Percentiles rank a stretch among this genome's conserved stretches.
Conservation (phyloP, 1,140 invertebrate species). For the Apis dorsata region DNA sequence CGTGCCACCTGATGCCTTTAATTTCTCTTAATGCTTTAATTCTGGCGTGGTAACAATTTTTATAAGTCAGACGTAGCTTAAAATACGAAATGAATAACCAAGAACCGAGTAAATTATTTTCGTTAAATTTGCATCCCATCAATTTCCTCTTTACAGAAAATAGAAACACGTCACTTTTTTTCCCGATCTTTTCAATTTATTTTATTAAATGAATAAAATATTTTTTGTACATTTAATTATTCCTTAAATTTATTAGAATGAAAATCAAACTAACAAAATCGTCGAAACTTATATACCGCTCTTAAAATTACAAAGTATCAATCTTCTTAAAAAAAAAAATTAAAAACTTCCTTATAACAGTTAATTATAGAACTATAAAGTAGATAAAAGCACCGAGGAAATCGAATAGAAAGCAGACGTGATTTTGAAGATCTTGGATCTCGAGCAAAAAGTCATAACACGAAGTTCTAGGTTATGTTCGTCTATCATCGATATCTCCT, state of each 20-base stretch:
- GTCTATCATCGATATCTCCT: conserved; percentile 6
- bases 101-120: not conserved
- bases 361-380: not conserved
- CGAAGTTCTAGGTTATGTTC: not conserved
- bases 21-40: not conserved
- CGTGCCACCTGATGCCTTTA: conserved; percentile 26
- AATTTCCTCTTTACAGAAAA: not conserved
- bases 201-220: no score
- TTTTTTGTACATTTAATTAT: no score
- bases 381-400: not conserved
- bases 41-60: not conserved
- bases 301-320: no score
- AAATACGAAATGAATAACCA: not conserved
- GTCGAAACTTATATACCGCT: no score
- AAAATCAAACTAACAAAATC: no score
- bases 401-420: conserved; percentile 7
- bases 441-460: not conserved
- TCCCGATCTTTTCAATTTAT: no score
- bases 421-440: conserved; percentile 7
- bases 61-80: conserved; percentile 8
- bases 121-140: not conserved
- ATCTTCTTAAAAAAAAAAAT: no score
- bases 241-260: no score
- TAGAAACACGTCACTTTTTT: no score
- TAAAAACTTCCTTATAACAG: no score